Percentiles rank a stretch among this genome's conserved stretches.
These are phyloP conservation scores for Altica lythri DNA, from an alignment of 2,888 invertebrate species.

Conservation along the genomic window DNA sequence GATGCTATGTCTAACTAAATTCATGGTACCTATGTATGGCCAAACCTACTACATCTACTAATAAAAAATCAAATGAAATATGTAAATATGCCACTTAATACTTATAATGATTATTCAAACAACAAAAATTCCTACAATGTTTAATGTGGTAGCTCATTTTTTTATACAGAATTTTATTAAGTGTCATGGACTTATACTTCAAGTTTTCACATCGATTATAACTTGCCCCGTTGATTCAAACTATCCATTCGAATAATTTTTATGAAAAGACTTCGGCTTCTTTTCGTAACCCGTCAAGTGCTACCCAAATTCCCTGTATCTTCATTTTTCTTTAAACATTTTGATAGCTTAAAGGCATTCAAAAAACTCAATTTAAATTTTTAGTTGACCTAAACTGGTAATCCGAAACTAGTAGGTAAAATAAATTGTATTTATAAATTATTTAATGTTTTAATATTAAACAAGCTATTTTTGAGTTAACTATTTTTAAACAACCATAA, in stretches of 20 bases:
- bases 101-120: background rate
- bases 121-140: background rate
- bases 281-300: background rate
- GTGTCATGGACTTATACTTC: background rate
- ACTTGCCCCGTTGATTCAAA: background rate
- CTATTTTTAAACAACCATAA: too few relatives aligned
- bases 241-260: background rate
- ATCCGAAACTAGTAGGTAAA: too few relatives aligned
- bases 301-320: background rate
- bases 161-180: background rate
- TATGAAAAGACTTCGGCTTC: background rate
- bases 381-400: too few relatives aligned
- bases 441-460: too few relatives aligned
- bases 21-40: too few relatives aligned
- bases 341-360: background rate
- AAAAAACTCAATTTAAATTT: too few relatives aligned
- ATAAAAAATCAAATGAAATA: too few relatives aligned
- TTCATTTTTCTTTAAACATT: background rate
- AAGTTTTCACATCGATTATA: background rate
- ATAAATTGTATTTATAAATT: too few relatives aligned
- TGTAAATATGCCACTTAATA: too few relatives aligned
- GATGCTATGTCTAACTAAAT: too few relatives aligned
- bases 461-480: too few relatives aligned
- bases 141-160: background rate
- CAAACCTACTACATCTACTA: too few relatives aligned